These are phyloP conservation scores for Hylyphantes graminicola DNA, from an alignment of 1,140 invertebrate genomes.

Conservation along the genomic window DNA sequence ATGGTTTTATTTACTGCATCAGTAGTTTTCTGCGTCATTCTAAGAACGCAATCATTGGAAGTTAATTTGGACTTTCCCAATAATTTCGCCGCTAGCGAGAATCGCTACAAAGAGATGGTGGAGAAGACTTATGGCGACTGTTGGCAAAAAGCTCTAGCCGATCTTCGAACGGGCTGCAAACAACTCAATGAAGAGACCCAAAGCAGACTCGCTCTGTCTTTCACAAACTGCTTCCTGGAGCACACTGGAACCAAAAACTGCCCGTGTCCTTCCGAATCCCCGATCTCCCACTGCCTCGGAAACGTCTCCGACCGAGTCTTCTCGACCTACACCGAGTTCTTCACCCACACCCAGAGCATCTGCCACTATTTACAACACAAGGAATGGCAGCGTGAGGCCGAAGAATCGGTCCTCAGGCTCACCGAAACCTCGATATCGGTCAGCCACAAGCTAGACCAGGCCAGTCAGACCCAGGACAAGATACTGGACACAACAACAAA, in stretches of 20 bases:
- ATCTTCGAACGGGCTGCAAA: conserved; percentile 72
- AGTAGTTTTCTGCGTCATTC: not conserved
- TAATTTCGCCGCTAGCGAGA: conserved; percentile 25
- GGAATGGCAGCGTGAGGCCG: conserved; percentile 76
- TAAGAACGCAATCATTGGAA: not conserved
- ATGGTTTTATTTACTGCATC: not conserved
- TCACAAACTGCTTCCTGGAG: conserved; percentile 77
- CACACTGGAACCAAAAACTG: conserved; percentile 73
- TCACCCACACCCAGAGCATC: conserved; percentile 77
- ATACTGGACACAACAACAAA: conserved; percentile 71
- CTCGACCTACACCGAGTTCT: conserved; percentile 76
- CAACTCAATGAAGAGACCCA: conserved; percentile 74
- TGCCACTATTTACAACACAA: conserved; percentile 77
- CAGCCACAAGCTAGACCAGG: conserved; percentile 70
- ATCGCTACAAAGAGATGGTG: conserved; percentile 37
- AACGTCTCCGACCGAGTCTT: conserved; percentile 74
- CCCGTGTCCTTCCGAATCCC: conserved; percentile 69
- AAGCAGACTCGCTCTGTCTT: conserved; percentile 73
- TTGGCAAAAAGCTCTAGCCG: conserved; percentile 73
- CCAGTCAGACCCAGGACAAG: conserved; percentile 66
- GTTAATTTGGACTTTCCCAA: conserved; percentile 12
- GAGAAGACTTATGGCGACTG: conserved; percentile 68
- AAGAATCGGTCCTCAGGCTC: conserved; percentile 71
- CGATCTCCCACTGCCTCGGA: conserved; percentile 71
- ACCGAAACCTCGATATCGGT: conserved; percentile 69